These are phyloP conservation scores for Plodia interpunctella DNA, from an alignment of 1,140 invertebrate genomes.

Conservation along the genomic window DNA sequence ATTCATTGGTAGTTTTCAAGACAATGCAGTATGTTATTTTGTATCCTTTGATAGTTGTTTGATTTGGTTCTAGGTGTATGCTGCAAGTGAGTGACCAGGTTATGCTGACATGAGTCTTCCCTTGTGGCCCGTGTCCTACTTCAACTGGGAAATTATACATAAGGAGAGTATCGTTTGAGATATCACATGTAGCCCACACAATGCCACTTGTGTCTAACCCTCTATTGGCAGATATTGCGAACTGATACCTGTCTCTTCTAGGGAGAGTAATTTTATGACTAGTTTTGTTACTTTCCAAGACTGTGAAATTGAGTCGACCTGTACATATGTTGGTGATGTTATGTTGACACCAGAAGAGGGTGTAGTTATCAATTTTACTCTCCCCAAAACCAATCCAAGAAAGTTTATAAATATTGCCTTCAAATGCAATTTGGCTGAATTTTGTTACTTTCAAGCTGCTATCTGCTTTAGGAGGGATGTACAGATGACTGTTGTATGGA, in stretches of 20 bases:
- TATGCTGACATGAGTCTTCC: constrained; percentile 79
- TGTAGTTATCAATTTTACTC: constrained; percentile 77
- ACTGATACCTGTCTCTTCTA: constrained; percentile 64
- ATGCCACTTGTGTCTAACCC: constrained; percentile 83
- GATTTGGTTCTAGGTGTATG: constrained; percentile 49
- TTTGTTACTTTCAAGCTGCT: constrained; percentile 79
- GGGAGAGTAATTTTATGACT: constrained; percentile 58
- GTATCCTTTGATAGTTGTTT: constrained; percentile 2
- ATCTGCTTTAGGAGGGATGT: constrained; percentile 78
- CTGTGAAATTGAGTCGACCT: constrained; percentile 56
- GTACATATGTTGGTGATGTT: constrained; percentile 57
- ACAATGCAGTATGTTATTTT: constrained; percentile 84
- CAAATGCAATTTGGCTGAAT: constrained; percentile 80
- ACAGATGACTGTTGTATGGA: constrained; percentile 75
- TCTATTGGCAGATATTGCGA: constrained; percentile 86
- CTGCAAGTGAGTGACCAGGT: constrained; percentile 85
- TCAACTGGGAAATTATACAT: constrained; percentile 83
- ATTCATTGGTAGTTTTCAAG: constrained; percentile 64
- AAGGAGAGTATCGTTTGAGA: constrained; percentile 82
- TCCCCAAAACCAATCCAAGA: constrained; percentile 80
- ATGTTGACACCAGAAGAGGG: constrained; percentile 84
- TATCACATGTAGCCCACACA: constrained; percentile 86
- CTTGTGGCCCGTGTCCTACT: constrained; percentile 75
- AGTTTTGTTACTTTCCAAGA: constrained; percentile 46
- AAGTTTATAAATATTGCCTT: constrained; percentile 82